Base-by-base conservation (phyloP, 2,113 vertebrate species). In the Ranitomeya variabilis region DNA sequence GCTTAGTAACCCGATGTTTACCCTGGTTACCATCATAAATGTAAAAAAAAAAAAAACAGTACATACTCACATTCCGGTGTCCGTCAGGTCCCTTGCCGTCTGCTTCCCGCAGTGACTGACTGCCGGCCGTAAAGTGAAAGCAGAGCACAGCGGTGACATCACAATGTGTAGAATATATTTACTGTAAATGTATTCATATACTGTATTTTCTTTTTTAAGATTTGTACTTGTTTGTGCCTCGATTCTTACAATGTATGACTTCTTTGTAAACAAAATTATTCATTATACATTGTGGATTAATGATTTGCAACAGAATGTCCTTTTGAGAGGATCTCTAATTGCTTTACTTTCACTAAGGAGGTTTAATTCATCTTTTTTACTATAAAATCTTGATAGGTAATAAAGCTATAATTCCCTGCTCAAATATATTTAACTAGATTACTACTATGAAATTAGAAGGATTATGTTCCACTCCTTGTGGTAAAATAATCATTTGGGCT, bases 401-500 rank as follows among this genome's bases (percentile, higher is more conserved):
- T 83, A 88, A 83, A 52, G 81, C 73, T 79, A 76, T 86, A 64
- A 86, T 64, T 83, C 54, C 69, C 67, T 7, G 57, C 31, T 54
- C 26, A 54, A 83, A 76, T 76, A 83, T 76, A 8, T 83, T 81
- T 88, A 83, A 88, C 54, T 76, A 76, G 80, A 88, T 88, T 83
- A 23, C 69, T 83, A 57, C 57, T 83, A 88, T 88, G 81, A 76
- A 88, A 88, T 88, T 51, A 83, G 45, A 84, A 37, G 45, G 31
- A 88, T 76, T 88, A 87, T 87, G 80, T 77, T 83, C 19, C 62
- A 31, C 31, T 82, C 79, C 69, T 76, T 76, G 67, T 64, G 79
- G 80, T 83, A 74, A 87, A 79, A 88, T 88, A 83, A 88, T 71
- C 69, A 88, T 83, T 84, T 77, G 51, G 59, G 45, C 66, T 51